phyloP scores from a whole-genome alignment of 2,888 invertebrate genomes.

The Callinectes sapidus region DNA sequence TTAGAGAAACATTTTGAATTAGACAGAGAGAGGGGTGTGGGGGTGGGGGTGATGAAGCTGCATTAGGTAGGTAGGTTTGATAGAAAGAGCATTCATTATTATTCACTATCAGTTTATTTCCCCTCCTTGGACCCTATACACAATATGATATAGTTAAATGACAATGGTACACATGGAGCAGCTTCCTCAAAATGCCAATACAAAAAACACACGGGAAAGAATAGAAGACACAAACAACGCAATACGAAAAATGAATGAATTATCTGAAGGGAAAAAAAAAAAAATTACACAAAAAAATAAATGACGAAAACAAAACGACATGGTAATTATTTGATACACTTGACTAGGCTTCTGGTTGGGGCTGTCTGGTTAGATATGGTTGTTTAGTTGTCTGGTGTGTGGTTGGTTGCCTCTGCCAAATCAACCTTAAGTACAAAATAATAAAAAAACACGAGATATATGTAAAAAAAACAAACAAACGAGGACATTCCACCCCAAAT shows the following conservation, averaged over 20 bases:
- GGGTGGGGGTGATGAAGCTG: too few relatives aligned
- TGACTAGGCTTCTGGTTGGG: constrained; percentile 1
- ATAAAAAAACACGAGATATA: not conserved
- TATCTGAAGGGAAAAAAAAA: not conserved
- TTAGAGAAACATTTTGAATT: too few relatives aligned
- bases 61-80: too few relatives aligned
- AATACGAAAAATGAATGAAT: not conserved
- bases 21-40: too few relatives aligned
- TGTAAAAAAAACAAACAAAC: not conserved
- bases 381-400: not conserved
- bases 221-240: not conserved
- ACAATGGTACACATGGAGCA: constrained; percentile 62
- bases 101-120: constrained; percentile 64
- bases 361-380: not conserved
- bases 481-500: not conserved
- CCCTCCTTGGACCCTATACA: constrained; percentile 66
- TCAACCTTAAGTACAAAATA: not conserved
- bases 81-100: too few relatives aligned
- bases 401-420: not conserved
- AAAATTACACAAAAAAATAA: not conserved
- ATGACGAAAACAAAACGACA: not conserved
- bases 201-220: not conserved
- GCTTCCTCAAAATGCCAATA: constrained; percentile 56
- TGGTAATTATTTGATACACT: not conserved
- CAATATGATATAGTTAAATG: constrained; percentile 63